Base-by-base conservation (phyloP, 2,888 invertebrate species). In the Antheraea assamensis region DNA sequence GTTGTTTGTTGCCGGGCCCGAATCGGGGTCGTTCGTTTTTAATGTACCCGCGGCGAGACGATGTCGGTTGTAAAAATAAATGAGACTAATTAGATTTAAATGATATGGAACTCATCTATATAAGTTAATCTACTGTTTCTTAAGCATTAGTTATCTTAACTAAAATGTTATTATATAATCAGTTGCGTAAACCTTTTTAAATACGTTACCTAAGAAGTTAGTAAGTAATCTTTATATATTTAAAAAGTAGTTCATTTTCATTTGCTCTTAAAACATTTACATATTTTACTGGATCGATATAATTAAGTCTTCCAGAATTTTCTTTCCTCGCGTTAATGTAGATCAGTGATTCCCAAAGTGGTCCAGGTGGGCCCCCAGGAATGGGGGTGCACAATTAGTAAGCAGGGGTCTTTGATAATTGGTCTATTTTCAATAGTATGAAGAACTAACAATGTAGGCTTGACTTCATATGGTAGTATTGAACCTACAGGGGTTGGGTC, bases 1-100 rank as follows among this genome's bases (percentile, higher is more conserved):
- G 85, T 84, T 85, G 85, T 86, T 89, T 87, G 89, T 88, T 90
- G 90, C 35, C 21, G 90, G 88, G 85, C 83, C 83, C 81, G 88
- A 89, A 90, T 88, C 87, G 82, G 79, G 81, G 84, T 88, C 85
- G 88, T 85, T 81, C 81, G 80, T 83, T 87, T n/a, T 84, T 84
- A 84, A 79, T 84, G 79, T 80, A n/a, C 80, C 66, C 72, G 72
- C 72, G 49, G 49, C 52, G 30, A 66, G 66, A 66, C 27, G 61
- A n/a, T 68, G 66, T 49, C 42, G 64, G 64, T 24, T 58, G 58
- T 58, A 58, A 58, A 58, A 58, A 58, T 58, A 58, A 58, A 58
- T 58, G 24, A 10, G 13, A 58, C 58, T 58, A 58, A 24, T 24
- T 58, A 58, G 13, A 24, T 52, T 52, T 52, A 52, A 52, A 52